Evolutionary conservation across 1,140 invertebrate species (phyloP).

Genomic region (Drosophila dunni): DNA sequence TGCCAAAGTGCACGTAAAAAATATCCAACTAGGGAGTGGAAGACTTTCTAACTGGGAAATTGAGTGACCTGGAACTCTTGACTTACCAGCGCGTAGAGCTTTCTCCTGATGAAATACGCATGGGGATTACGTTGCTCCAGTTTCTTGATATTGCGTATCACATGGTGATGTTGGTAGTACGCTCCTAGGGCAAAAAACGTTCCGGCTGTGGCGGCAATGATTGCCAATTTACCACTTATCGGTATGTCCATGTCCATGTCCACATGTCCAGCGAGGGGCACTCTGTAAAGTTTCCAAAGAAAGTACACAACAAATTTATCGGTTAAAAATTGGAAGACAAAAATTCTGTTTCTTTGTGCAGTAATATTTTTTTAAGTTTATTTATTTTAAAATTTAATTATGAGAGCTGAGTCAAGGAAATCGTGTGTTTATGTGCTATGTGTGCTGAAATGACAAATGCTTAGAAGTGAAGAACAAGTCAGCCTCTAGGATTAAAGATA

Average conservation of each 20-base stretch:
- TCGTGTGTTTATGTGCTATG: background rate
- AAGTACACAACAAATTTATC: conserved; percentile 16
- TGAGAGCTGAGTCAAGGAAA: conserved; percentile 25
- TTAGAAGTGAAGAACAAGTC: no score
- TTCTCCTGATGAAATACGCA: conserved; percentile 66
- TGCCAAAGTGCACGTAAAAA: conserved; percentile 26
- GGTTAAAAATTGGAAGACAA: background rate
- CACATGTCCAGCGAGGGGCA: conserved; percentile 18
- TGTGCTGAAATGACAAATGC: background rate
- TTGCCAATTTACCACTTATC: conserved; percentile 41
- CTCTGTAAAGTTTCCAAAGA: conserved; percentile 13
- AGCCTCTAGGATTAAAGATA: no score
- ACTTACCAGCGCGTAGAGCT: conserved; percentile 61
- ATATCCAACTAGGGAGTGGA: conserved; percentile 47
- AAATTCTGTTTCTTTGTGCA: background rate
- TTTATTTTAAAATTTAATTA: background rate
- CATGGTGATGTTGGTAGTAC: conserved; percentile 69
- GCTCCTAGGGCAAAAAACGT: conserved; percentile 71
- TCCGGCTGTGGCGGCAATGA: conserved; percentile 64
- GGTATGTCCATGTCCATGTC: conserved; percentile 56
- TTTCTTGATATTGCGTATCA: conserved; percentile 58
- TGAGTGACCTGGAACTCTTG: background rate
- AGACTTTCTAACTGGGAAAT: background rate
- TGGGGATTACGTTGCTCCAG: conserved; percentile 65
- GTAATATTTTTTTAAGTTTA: background rate